Evolutionary conservation across 1,140 invertebrate genomes (phyloP).

Genomic region (Anagrus nilaparvatae): DNA sequence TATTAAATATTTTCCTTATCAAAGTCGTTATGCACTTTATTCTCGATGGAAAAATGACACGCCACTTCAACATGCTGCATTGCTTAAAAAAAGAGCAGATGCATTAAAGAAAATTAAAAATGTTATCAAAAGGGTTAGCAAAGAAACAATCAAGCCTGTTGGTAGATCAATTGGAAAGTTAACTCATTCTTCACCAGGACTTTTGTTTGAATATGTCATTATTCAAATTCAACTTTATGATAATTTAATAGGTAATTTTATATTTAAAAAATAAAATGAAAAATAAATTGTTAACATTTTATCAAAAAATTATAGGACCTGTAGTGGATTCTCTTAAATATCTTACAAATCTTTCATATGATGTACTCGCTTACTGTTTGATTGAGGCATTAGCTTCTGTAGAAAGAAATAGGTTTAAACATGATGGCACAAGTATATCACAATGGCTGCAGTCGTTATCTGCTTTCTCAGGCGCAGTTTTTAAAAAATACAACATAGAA

Average conservation of each 20-base stretch:
- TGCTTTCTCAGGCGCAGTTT: slow-evolving; percentile 89
- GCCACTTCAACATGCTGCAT: slow-evolving; percentile 66
- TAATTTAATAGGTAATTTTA: slow-evolving; percentile 68
- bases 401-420: slow-evolving; percentile 69
- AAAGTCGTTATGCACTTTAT: slow-evolving; percentile 84
- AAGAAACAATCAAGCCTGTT: slow-evolving; percentile 96
- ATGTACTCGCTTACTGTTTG: slow-evolving; percentile 91
- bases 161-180: slow-evolving; percentile 93
- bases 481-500: slow-evolving; percentile 96
- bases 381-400: slow-evolving; percentile 79
- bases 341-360: slow-evolving; percentile 89
- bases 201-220: slow-evolving; percentile 91
- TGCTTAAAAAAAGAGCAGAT: slow-evolving; percentile 74
- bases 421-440: slow-evolving; percentile 88
- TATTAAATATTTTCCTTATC: slow-evolving; percentile 85
- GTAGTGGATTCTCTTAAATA: slow-evolving; percentile 98
- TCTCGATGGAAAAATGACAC: slow-evolving; percentile 90
- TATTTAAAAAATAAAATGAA: slow-evolving; percentile 7
- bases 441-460: slow-evolving; percentile 90
- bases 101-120: slow-evolving; percentile 87
- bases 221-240: slow-evolving; percentile 95
- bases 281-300: slow-evolving; percentile 5
- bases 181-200: slow-evolving; percentile 88
- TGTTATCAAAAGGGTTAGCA: slow-evolving; percentile 95
- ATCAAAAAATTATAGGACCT: slow-evolving; percentile 50